Evolutionary conservation across 2,797 vertebrate genomes (phyloP).

Genomic region (Cuculus canorus): DNA sequence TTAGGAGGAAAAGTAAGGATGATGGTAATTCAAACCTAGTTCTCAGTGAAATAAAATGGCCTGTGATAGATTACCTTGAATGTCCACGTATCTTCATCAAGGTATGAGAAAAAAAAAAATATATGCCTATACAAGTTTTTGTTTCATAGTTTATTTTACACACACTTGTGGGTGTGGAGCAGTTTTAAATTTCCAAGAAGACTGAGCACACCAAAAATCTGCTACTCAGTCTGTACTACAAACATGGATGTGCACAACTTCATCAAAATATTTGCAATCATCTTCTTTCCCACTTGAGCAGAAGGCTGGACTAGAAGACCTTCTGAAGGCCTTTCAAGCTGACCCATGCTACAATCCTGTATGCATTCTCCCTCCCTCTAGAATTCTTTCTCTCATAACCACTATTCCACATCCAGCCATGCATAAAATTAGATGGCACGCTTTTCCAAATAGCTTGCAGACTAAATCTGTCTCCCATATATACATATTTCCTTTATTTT

Average conservation of each 20-base stretch:
- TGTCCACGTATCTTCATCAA: neutral
- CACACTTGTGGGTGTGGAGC: neutral
- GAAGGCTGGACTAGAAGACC: neutral
- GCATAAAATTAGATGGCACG: neutral
- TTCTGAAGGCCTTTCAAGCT: neutral
- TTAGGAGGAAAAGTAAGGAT: neutral
- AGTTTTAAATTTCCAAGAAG: neutral
- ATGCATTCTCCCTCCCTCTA: neutral
- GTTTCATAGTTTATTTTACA: neutral
- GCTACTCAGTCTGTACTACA: neutral
- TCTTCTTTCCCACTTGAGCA: neutral
- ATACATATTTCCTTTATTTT: neutral
- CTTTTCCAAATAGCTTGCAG: neutral
- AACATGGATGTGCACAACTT: neutral
- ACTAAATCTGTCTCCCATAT: neutral
- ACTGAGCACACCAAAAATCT: neutral
- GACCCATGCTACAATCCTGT: neutral
- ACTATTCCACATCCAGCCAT: neutral
- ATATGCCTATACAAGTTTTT: neutral
- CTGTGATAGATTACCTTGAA: neutral
- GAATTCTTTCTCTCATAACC: neutral
- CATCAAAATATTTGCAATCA: neutral
- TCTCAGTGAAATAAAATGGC: neutral
- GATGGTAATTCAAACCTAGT: neutral
- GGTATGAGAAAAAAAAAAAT: neutral